These are phyloP conservation scores for Drosophila eugracilis DNA, from an alignment of 1,140 invertebrate species.

Conservation along the genomic window DNA sequence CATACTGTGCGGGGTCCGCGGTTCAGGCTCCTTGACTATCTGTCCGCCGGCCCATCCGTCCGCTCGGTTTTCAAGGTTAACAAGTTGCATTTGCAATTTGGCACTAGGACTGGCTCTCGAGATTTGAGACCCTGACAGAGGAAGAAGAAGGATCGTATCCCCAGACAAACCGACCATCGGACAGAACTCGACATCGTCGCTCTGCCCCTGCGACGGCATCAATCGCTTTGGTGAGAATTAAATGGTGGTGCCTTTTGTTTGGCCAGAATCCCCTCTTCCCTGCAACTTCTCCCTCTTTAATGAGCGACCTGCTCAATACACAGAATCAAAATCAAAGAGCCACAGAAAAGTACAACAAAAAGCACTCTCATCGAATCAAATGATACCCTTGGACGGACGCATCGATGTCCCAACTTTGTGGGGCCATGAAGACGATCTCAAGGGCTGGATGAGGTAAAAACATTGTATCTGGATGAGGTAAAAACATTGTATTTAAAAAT, in stretches of 20 bases:
- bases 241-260: conserved; percentile 73
- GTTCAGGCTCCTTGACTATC: conserved; percentile 54
- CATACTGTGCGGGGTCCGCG: conserved; percentile 74
- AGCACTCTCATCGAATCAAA: conserved; percentile 69
- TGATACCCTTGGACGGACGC: conserved; percentile 54
- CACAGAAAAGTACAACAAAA: conserved; percentile 61
- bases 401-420: conserved; percentile 8
- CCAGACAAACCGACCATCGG: conserved; percentile 21
- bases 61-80: conserved; percentile 75
- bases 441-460: conserved; percentile 3
- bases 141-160: conserved; percentile 40
- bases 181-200: conserved; percentile 29
- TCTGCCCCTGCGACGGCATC: conserved; percentile 55
- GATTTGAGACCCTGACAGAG: conserved; percentile 23
- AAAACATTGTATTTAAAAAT: conserved; percentile 19
- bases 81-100: conserved; percentile 81
- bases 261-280: conserved; percentile 36
- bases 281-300: conserved; percentile 42
- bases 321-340: conserved; percentile 37
- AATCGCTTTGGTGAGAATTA: conserved; percentile 81
- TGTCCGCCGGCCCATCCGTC: conserved; percentile 43
- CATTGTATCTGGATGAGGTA: conserved; percentile 1
- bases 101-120: conserved; percentile 53
- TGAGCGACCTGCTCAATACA: conserved; percentile 61
- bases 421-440: conserved; percentile 3